These are phyloP conservation scores for Ciconia boyciana DNA, from an alignment of 2,113 vertebrate genomes.

Conservation along the genomic window DNA sequence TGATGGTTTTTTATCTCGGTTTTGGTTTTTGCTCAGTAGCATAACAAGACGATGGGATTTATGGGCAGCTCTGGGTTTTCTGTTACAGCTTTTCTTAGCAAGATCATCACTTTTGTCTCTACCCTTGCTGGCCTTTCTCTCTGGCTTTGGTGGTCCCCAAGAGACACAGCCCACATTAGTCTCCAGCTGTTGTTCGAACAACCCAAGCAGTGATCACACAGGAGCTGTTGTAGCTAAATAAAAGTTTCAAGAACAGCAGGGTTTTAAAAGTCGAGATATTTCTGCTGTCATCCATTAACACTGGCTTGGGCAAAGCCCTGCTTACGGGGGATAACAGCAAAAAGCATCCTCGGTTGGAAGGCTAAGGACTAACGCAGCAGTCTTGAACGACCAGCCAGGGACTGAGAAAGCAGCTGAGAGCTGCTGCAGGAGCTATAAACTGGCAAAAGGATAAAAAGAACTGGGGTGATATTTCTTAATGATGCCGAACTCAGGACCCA, in stretches of 20 bases:
- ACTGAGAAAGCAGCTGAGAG: not conserved
- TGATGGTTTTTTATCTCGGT: not conserved
- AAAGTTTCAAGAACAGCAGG: constrained; percentile 21
- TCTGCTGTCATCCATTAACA: not conserved
- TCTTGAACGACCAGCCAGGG: not conserved
- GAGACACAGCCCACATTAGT: not conserved
- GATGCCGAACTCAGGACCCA: not conserved
- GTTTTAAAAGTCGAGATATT: constrained; percentile 1
- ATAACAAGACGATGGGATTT: not conserved
- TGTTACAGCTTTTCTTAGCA: constrained; percentile 18
- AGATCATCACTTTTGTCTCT: constrained; percentile 31
- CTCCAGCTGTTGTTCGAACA: constrained; percentile 14
- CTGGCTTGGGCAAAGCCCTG: not conserved
- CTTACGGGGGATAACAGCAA: not conserved
- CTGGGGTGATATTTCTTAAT: not conserved
- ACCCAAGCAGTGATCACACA: not conserved
- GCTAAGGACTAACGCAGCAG: not conserved
- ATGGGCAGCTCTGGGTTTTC: not conserved
- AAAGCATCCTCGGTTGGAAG: not conserved
- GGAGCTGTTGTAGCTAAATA: not conserved
- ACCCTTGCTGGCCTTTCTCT: not conserved
- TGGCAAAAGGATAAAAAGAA: not conserved
- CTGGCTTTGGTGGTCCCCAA: not conserved
- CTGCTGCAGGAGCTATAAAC: not conserved
- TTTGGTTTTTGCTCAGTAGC: not conserved